phyloP scores from a whole-genome alignment of 2,797 vertebrate genomes.

The Dermochelys coriacea region DNA sequence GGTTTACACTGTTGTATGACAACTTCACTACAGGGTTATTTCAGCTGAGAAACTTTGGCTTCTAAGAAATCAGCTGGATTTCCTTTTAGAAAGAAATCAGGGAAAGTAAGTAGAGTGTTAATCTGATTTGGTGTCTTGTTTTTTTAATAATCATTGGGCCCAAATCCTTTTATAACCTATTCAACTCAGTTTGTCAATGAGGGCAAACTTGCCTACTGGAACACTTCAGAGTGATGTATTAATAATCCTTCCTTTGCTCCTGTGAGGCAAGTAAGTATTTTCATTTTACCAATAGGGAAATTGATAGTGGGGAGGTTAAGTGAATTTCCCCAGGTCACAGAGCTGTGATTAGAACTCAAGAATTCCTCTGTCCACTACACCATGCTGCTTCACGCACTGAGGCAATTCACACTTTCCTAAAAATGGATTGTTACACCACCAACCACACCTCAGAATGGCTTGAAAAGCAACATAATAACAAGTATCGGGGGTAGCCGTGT shows the following conservation, averaged over 20 bases:
- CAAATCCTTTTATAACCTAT: neutral
- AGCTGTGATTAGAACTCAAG: neutral
- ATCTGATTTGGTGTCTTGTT: neutral
- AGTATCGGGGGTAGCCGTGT: no score
- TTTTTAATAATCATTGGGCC: neutral
- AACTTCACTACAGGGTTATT: neutral
- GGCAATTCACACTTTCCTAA: neutral
- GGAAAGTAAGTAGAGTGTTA: neutral
- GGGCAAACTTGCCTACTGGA: neutral
- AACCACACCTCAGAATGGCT: neutral
- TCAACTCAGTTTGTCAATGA: neutral
- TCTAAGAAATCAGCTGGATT: neutral
- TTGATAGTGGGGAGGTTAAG: neutral
- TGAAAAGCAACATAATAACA: neutral
- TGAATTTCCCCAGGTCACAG: neutral
- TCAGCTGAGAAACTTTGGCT: neutral
- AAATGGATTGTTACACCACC: accelerated
- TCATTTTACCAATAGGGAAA: neutral
- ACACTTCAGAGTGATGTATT: neutral
- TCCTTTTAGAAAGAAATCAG: neutral
- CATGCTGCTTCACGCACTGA: neutral
- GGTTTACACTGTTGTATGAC: neutral
- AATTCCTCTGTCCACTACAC: accelerated
- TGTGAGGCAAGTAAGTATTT: neutral
- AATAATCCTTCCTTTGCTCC: neutral